Percentiles rank a stretch among this genome's conserved stretches.
Evolutionary conservation across 2,113 vertebrate genomes (phyloP).

Genomic region (Xiphias gladius): DNA sequence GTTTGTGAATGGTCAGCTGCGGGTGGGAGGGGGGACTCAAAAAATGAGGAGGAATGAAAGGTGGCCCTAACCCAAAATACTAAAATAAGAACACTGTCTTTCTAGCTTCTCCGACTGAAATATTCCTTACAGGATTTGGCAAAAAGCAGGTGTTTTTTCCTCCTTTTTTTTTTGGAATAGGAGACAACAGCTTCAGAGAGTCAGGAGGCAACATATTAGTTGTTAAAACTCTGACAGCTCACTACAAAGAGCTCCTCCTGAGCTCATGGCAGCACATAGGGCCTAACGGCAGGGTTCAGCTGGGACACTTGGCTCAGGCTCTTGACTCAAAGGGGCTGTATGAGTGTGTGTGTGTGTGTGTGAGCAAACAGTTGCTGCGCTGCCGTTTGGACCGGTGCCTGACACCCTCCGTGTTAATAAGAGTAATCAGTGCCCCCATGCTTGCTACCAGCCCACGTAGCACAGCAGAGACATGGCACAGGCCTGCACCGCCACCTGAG

Average conservation of each 20-base stretch:
- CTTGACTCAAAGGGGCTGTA: slow-evolving; percentile 67
- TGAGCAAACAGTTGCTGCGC: slow-evolving; percentile 90
- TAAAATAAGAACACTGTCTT: slow-evolving; percentile 11
- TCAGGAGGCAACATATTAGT: slow-evolving; percentile 85
- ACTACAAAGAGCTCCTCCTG: slow-evolving; percentile 93
- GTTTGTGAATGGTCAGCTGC: slow-evolving; percentile 60
- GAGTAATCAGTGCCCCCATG: slow-evolving; percentile 97
- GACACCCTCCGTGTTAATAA: slow-evolving; percentile 96
- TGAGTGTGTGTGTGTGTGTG: slow-evolving; percentile 84
- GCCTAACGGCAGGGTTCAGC: slow-evolving; percentile 90
- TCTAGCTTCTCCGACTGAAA: slow-evolving; percentile 49
- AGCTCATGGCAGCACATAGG: slow-evolving; percentile 89
- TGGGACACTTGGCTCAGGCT: slow-evolving; percentile 90
- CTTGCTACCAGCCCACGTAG: slow-evolving; percentile 91
- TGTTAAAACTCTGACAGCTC: slow-evolving; percentile 91
- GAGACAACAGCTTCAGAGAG: slow-evolving; percentile 47
- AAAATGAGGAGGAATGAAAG: slow-evolving; percentile 21
- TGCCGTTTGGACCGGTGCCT: slow-evolving; percentile 96
- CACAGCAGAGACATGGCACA: slow-evolving; percentile 92
- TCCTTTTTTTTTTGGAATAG: slow-evolving; percentile 1
- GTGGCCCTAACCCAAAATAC: neutral
- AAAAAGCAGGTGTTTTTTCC: slow-evolving; percentile 47
- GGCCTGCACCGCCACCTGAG: slow-evolving; percentile 79
- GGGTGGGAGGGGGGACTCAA: slow-evolving; percentile 38
- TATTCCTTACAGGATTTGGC: slow-evolving; percentile 39